Conservation (phyloP, 2,888 invertebrate species). For the Xanthorhoe designata region DNA sequence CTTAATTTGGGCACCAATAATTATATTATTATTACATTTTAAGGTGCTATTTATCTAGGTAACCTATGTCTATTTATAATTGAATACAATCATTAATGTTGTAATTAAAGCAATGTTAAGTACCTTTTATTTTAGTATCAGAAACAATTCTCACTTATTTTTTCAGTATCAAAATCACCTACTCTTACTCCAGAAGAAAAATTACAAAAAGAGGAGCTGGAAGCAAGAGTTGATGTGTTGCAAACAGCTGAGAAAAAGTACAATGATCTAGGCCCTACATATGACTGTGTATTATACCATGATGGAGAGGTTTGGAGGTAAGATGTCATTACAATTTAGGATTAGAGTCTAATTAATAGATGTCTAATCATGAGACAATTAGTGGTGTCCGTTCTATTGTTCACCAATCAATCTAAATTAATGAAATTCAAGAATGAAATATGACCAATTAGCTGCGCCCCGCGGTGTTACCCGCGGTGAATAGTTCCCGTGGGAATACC, state of each 20-base stretch:
- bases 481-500: too few species aligned
- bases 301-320: slow-evolving; percentile 96
- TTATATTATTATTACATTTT: too few species aligned
- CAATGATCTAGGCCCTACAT: slow-evolving; percentile 93
- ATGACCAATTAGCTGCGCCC: too few species aligned
- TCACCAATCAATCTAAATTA: too few species aligned
- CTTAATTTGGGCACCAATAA: too few species aligned
- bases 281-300: slow-evolving; percentile 97
- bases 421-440: too few species aligned
- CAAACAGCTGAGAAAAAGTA: slow-evolving; percentile 94
- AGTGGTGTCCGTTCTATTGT: too few species aligned
- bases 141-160: not conserved
- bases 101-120: not conserved
- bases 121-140: not conserved
- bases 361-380: too few species aligned
- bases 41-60: too few species aligned
- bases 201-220: slow-evolving; percentile 94
- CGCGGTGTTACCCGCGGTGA: too few species aligned
- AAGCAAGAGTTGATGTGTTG: slow-evolving; percentile 93
- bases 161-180: slow-evolving; percentile 71
- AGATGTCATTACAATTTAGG: slow-evolving; percentile 33
- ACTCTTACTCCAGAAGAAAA: slow-evolving; percentile 89
- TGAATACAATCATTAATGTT: not conserved
- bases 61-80: too few species aligned
- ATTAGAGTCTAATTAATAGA: too few species aligned